Conservation (phyloP, 2,797 vertebrate species). For the Alcedo quadribrachys region DNA sequence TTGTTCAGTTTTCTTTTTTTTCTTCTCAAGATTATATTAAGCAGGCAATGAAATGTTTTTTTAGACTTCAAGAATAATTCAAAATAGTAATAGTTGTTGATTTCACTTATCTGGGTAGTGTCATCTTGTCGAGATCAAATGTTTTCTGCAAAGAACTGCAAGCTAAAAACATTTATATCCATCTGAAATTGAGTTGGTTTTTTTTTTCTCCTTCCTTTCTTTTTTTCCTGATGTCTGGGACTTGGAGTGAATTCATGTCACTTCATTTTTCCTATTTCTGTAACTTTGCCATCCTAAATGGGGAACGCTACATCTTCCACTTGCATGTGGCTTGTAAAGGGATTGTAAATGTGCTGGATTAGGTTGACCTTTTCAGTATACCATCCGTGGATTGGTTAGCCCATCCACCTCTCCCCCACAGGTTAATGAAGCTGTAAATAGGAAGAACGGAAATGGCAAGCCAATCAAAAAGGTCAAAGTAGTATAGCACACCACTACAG, state of each 20-base stretch:
- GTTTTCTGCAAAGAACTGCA: neutral
- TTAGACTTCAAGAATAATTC: neutral
- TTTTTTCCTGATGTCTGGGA: neutral
- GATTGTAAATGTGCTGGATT: conserved; percentile 40
- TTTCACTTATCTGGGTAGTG: conserved; percentile 1
- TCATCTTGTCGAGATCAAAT: neutral
- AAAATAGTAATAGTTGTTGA: neutral
- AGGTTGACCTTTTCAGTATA: conserved; percentile 45
- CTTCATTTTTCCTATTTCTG: neutral
- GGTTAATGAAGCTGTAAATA: conserved; percentile 75
- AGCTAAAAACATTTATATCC: neutral
- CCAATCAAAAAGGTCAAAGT: conserved; percentile 73
- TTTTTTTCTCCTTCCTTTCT: neutral
- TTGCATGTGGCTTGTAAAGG: neutral
- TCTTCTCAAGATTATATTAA: neutral
- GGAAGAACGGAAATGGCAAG: conserved; percentile 66
- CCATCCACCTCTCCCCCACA: conserved; percentile 30
- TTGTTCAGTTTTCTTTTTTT: neutral
- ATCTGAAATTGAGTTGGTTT: neutral
- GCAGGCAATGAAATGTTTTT: neutral
- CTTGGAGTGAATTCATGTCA: neutral
- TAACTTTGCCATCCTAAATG: neutral
- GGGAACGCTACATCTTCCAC: neutral
- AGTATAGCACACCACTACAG: conserved; percentile 24
- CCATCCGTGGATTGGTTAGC: conserved; percentile 20